A percentile compares a stretch with the other conserved stretches of the same genome.
Conservation (phyloP, 2,797 vertebrate genomes). For the Chaetophractus vellerosus region DNA sequence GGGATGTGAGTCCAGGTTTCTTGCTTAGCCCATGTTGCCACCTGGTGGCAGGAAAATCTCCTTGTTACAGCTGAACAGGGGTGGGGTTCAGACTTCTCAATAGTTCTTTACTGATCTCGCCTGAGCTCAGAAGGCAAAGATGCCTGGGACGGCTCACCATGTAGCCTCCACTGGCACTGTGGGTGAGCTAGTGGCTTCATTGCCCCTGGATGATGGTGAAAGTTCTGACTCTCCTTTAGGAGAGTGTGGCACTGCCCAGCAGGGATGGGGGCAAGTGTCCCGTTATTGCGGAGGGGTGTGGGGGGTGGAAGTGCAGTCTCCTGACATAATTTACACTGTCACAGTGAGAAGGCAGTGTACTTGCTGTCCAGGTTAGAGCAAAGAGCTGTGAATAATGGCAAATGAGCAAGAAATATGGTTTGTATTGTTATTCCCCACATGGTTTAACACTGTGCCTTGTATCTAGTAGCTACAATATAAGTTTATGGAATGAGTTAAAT, state of each 20-base stretch:
- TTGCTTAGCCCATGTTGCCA: neutral
- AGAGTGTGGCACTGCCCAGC: neutral
- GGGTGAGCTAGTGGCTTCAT: neutral
- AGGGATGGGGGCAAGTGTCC: neutral
- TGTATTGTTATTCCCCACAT: neutral
- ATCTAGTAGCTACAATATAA: neutral
- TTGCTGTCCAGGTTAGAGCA: neutral
- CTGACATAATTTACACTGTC: rapidly evolving
- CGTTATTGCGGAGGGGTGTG: no score
- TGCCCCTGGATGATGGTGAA: neutral
- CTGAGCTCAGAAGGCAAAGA: neutral
- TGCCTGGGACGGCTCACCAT: no score
- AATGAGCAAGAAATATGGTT: neutral
- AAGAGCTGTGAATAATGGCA: neutral
- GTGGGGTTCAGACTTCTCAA: neutral
- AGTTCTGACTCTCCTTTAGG: neutral
- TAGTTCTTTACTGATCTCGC: neutral
- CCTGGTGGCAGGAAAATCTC: neutral
- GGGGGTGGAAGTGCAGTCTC: neutral
- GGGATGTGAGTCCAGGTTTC: neutral
- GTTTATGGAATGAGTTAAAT: neutral
- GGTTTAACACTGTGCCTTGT: neutral
- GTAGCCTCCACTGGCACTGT: no score
- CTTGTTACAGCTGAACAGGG: neutral
- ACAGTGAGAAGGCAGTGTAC: no score